Conservation (phyloP, 2,888 invertebrate genomes). For the Noctua pronuba region DNA sequence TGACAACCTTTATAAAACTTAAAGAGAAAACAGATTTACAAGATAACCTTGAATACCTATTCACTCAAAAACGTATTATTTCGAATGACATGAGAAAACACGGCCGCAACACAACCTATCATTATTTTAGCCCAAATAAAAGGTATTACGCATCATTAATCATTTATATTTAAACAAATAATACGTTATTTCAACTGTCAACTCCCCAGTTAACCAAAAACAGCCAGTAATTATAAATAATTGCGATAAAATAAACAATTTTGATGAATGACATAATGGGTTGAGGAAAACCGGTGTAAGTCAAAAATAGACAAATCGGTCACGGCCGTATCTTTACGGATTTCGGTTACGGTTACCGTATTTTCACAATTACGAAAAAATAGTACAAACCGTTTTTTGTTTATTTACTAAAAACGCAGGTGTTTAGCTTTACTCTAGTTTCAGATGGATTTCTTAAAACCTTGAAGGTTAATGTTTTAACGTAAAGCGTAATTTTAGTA, state of each 20-base stretch:
- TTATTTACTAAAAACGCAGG: slow-evolving; percentile 53
- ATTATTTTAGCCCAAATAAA: slow-evolving; percentile 27
- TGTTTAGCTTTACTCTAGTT: slow-evolving; percentile 42
- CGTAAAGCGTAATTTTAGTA: not conserved
- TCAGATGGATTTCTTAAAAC: slow-evolving; percentile 21
- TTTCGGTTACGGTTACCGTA: slow-evolving; percentile 26
- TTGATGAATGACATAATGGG: slow-evolving; percentile 44
- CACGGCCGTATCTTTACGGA: slow-evolving; percentile 48
- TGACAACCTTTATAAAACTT: not conserved
- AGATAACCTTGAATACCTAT: not conserved
- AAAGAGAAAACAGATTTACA: slow-evolving; percentile 2
- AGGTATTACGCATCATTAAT: slow-evolving; percentile 46
- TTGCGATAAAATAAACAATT: slow-evolving; percentile 58
- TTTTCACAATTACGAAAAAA: slow-evolving; percentile 43
- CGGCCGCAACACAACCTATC: not conserved
- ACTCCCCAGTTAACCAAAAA: slow-evolving; percentile 47
- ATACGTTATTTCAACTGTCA: slow-evolving; percentile 47
- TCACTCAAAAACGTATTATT: slow-evolving; percentile 4
- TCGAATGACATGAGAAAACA: slow-evolving; percentile 18
- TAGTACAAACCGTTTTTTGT: slow-evolving; percentile 31
- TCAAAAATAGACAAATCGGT: slow-evolving; percentile 56
- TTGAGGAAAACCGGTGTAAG: slow-evolving; percentile 34
- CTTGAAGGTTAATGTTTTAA: slow-evolving; percentile 29
- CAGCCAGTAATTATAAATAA: slow-evolving; percentile 60
- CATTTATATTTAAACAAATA: slow-evolving; percentile 43